phyloP scores from a whole-genome alignment of 2,113 vertebrate genomes.

The Catagonus wagneri region DNA sequence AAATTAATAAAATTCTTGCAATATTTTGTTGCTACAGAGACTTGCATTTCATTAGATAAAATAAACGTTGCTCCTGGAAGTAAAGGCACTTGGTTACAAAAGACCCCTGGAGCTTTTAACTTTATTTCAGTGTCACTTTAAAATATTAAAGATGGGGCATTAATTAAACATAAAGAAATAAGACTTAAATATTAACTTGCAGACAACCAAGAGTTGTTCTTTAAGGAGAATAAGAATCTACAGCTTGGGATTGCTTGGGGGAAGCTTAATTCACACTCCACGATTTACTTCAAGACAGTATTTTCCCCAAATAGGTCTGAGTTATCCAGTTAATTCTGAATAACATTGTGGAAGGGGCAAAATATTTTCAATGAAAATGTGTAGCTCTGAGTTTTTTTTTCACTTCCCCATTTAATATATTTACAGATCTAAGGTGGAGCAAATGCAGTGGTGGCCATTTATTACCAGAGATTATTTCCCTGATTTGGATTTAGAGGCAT shows the following conservation, averaged over 20 bases:
- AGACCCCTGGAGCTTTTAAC: slow-evolving; percentile 58
- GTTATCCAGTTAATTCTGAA: not conserved
- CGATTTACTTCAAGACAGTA: not conserved
- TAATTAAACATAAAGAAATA: slow-evolving; percentile 60
- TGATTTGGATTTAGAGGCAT: not conserved
- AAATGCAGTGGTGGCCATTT: not conserved
- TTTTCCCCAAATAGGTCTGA: not conserved
- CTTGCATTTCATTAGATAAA: slow-evolving; percentile 67
- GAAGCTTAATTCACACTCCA: not conserved
- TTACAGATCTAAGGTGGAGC: not conserved
- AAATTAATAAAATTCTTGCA: slow-evolving; percentile 53
- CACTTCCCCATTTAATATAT: not conserved
- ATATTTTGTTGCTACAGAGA: slow-evolving; percentile 16
- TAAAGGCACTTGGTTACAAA: slow-evolving; percentile 65
- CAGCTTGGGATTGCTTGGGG: not conserved
- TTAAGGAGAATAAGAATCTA: not conserved
- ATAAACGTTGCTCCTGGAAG: slow-evolving; percentile 51
- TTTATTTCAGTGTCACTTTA: slow-evolving; percentile 62
- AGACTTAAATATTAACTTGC: slow-evolving; percentile 60
- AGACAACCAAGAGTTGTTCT: not conserved
- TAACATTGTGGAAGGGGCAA: not conserved
- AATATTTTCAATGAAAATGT: not conserved
- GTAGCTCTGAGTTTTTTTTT: not conserved
- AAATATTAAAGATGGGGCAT: slow-evolving; percentile 71
- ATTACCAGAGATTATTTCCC: not conserved